Base-by-base conservation (phyloP, 2,888 invertebrate genomes). In the Pristionchus fissidentatus region DNA sequence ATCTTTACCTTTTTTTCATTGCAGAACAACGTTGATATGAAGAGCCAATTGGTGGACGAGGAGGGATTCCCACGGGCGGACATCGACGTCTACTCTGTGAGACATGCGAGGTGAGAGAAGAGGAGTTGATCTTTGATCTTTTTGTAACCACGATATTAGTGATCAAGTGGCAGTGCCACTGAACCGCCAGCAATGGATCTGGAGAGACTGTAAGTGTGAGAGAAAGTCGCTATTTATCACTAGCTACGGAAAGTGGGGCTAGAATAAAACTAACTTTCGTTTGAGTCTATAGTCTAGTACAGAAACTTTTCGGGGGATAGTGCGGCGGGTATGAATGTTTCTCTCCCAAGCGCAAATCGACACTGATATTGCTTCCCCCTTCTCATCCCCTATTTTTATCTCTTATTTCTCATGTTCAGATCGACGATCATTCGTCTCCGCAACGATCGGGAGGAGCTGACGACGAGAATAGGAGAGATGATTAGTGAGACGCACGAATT, bases 51-150 rank as follows among this genome's bases (percentile, higher is more conserved):
- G 83, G 95, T 97, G 0, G 98, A 98, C 92, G 92, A 92, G 0
- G 95, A 97, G 89, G 97, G 96, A 0, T 98, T 94, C 93, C 98
- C 98, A 0, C 94, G 97, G 62, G 94, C 94, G 87, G 96, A 97
- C 90, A 95, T 98, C 86, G 97, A 98, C 93, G 95, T 97, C 0
- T 96, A 96, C 93, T 95, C 96, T 94, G 96, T 97, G 0, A 94
- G 97, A 82, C 95, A 95, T 92, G 96, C 97, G 0, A 94, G 98
- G 75, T 83, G 8, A 4, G 32, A n/a, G n/a, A n/a, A n/a, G n/a
- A n/a, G n/a, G n/a, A n/a, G n/a, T n/a, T n/a, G n/a, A n/a, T 15
- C 10, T 77, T 10, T 29, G n/a, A 5, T 70, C 32, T 60, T 10
- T 15, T 26, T n/a, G n/a, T 60, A 15, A 8, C n/a, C 60, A 60